Percentiles rank a stretch among this genome's conserved stretches.
phyloP scores from a whole-genome alignment of 2,888 invertebrate genomes.

The Drosophila buzzatii region DNA sequence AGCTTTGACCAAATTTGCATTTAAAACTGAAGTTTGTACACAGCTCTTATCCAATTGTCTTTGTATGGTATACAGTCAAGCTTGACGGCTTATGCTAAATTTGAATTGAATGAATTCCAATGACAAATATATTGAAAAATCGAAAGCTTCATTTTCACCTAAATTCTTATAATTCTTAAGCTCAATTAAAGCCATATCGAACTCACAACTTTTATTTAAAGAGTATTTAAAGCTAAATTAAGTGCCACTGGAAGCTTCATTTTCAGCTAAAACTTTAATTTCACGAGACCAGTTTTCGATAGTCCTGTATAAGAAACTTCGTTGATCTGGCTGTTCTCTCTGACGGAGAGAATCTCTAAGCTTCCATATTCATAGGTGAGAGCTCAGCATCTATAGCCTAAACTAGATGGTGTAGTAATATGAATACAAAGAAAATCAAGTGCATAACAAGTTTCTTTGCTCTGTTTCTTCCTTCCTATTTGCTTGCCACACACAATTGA shows the following conservation, averaged over 20 bases:
- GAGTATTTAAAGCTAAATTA: too few species aligned
- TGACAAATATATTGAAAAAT: too few species aligned
- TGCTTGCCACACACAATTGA: slow-evolving; percentile 31
- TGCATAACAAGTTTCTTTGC: slow-evolving; percentile 34
- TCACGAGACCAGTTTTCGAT: background rate
- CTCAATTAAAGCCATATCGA: too few species aligned
- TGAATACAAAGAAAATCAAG: background rate
- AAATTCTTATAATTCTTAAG: too few species aligned
- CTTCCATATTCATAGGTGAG: too few species aligned
- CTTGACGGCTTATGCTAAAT: too few species aligned
- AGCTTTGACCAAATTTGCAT: background rate
- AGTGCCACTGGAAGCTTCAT: too few species aligned
- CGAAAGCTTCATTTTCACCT: too few species aligned
- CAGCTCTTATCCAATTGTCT: background rate
- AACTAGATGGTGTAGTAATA: slow-evolving; percentile 9
- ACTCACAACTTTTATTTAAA: too few species aligned
- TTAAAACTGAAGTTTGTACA: background rate
- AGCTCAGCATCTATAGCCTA: background rate
- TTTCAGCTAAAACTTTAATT: too few species aligned
- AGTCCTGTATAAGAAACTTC: background rate
- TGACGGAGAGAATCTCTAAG: background rate
- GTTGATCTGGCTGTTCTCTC: background rate
- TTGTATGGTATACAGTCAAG: too few species aligned
- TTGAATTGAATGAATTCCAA: too few species aligned
- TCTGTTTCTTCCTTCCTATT: slow-evolving; percentile 42